Conservation (phyloP, 2,888 invertebrate species). For the Acanthosepion pharaonis region DNA sequence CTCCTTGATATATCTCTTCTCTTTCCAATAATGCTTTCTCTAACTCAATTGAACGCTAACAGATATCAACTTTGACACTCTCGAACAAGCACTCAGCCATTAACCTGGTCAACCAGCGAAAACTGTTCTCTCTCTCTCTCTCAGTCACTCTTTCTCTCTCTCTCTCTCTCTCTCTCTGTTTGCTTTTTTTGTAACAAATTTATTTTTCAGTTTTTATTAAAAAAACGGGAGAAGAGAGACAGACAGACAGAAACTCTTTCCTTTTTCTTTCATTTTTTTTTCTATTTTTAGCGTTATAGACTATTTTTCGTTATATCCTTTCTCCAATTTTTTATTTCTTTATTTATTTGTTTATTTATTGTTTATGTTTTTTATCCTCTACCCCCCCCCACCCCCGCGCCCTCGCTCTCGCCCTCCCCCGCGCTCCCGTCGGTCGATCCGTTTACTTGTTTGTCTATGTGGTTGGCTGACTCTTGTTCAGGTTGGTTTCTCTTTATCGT, state of each 20-base stretch:
- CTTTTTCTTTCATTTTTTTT: not conserved
- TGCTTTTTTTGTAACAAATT: too few relatives aligned
- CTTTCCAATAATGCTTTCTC: not conserved
- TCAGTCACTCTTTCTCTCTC: not conserved
- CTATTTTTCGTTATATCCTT: not conserved
- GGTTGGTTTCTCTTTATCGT: not conserved
- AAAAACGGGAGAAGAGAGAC: not conserved
- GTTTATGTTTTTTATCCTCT: not conserved
- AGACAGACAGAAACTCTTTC: not conserved
- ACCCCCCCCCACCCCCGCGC: accelerated
- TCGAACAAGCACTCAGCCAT: not conserved
- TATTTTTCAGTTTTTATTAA: too few relatives aligned
- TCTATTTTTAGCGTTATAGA: not conserved
- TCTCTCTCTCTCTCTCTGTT: not conserved
- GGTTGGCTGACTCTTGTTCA: not conserved
- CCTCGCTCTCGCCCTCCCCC: not conserved
- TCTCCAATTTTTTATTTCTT: not conserved
- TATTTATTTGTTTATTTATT: not conserved
- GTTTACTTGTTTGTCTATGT: not conserved
- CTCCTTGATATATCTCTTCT: not conserved
- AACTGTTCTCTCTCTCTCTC: not conserved
- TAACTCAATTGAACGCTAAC: not conserved
- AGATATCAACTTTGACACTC: not conserved
- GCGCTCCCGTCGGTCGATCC: not conserved
- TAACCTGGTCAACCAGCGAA: not conserved